Base-by-base conservation (phyloP, 2,113 vertebrate species). In the Bos javanicus region DNA sequence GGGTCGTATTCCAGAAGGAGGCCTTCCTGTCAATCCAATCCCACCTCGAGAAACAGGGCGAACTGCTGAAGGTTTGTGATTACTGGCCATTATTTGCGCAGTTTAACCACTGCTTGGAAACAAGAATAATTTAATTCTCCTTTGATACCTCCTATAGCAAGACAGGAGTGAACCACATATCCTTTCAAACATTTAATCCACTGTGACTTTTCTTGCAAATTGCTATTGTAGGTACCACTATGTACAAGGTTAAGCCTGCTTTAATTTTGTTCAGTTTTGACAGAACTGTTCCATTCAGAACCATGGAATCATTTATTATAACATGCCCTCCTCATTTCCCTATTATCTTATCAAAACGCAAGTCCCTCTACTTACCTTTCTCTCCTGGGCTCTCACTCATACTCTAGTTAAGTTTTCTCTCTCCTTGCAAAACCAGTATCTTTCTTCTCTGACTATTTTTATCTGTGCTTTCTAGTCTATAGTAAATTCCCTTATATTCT, bases 31-130 rank as follows among this genome's bases (percentile, higher is more conserved):
- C 16, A 98, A 90, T 1, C 98, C 98, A 78, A 98, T 60, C 90
- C 99, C 99, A 60, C 99, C 98, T 93, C 99, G 99, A 46, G 99
- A 99, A 97, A 98, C 74, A 11, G 99, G 99, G 46, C 99, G 99
- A 74, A 98, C 19, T 50, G 98, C 92, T 11, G 99, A 98, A 71
- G 99, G 99, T 97, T 99, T 99, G 97, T 99, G 99, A 97, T 97
- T 97, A 92, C 98, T 99, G 57, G 99, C 97, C 99, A 99, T 99
- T 67, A 21, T 84, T 46, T 5, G 0, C 92, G 57, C 50, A 48
- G 91, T 97, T 97, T 71, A 26, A 82, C 21, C 80, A 94, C 95
- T 97, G 56, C 82, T 95, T 98, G 86, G 13, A 91, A 98, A 93
- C 17, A 98, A 96, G 16, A 57, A 98, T 2, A 97, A 46, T 86